Conservation (phyloP, 2,797 vertebrate species). For the Thamnophis elegans region DNA sequence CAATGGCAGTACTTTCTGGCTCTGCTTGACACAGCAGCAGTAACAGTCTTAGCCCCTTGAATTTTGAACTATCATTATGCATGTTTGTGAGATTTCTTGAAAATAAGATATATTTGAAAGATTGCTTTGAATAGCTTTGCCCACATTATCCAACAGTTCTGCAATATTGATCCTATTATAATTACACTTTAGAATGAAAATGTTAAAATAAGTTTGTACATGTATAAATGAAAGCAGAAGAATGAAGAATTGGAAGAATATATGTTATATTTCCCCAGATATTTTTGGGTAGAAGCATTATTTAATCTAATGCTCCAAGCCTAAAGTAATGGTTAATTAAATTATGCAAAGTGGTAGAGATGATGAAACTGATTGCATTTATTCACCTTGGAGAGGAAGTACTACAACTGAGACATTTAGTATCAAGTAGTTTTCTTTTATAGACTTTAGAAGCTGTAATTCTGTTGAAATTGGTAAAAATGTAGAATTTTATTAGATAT, state of each 20-base stretch:
- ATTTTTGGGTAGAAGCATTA: neutral
- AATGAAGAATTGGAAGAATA: neutral
- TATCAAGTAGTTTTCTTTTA: neutral
- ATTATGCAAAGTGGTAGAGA: neutral
- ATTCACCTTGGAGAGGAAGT: neutral
- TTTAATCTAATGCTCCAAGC: neutral
- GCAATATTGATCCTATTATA: neutral
- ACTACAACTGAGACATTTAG: neutral
- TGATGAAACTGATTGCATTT: slow-evolving; percentile 1
- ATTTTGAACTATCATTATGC: neutral
- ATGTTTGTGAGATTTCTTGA: neutral
- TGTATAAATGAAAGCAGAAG: neutral
- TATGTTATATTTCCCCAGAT: neutral
- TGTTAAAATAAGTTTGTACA: neutral
- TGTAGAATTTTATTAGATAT: neutral
- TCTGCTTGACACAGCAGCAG: neutral
- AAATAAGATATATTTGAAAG: neutral
- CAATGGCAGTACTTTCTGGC: neutral
- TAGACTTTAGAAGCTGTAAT: neutral
- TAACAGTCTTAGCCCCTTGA: neutral
- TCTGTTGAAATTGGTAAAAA: neutral
- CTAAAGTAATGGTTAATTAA: neutral
- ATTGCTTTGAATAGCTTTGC: neutral
- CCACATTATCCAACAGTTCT: neutral
- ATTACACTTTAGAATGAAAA: neutral